Base-by-base conservation (phyloP, 2,888 invertebrate genomes). In the Syrphus vitripennis region DNA sequence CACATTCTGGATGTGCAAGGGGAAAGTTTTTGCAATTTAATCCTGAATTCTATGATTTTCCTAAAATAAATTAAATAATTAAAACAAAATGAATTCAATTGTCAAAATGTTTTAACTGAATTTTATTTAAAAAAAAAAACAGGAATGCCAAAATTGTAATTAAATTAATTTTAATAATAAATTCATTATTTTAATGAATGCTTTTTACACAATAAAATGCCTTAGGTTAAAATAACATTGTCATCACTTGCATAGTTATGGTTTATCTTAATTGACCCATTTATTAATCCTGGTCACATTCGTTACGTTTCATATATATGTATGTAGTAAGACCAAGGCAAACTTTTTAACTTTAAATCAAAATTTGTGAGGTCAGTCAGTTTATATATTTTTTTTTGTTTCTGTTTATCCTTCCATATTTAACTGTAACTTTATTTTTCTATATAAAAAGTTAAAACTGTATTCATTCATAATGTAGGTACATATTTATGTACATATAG, bases 281-380 rank as follows among this genome's bases (percentile, higher is more conserved):
- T 59, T 59, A 59, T 59, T 34, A 34, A 59, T 21, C 12, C 34
- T 21, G 34, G 21, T 29, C 55, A 31, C 29, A 55, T 37, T 21
- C 34, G 7, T 26, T 26, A 10, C 12, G 10, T 34, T 10, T 34
- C 9, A 9, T 34, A n/a, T n/a, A n/a, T 34, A 9, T 1, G 5
- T 9, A 31, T 10, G 12, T 10, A 9, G 26, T 21, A 21, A 59
- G 59, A n/a, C 19, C 14, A 16, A 42, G 26, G n/a, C n/a, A 42
- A 63, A 42, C 26, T 42, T 63, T 61, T 24, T 57, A 61, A 63
- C 63, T 63, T 63, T 63, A 40, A 61, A 61, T 61, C 61, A 61
- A 40, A 61, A 61, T 61, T 61, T 63, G 16, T 63, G 24, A 16
- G 40, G 26, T 42, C 42, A 31, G 57, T 19, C 1, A n/a, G 0